Evolutionary conservation across 2,888 invertebrate species (phyloP), one percentile per base, ranked within the genome.

Genomic region (Rhagophthalmus giganteus): DNA sequence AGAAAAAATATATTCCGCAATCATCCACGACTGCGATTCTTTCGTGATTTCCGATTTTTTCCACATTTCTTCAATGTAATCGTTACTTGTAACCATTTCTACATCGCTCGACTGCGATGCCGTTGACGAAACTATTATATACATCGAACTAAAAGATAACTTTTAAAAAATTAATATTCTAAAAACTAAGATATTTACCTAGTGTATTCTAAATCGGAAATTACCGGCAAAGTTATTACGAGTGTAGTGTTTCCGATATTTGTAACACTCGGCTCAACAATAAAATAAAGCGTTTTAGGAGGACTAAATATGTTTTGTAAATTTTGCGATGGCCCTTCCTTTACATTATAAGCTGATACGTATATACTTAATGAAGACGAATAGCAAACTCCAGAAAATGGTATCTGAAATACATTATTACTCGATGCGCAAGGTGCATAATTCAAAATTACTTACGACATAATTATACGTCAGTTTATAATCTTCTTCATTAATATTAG

Each of bases 401-500:
- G 15, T 37, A 47, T 14, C 52, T 52, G 30, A 11, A 35, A 49
- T 20, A 5, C 20, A 20, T 5, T 20, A 20, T 20, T 20, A 7
- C 20, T 5, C 7, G 7, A n/a, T n/a, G n/a, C n/a, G n/a, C 20
- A 20, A 7, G 7, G 7, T 20, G 3, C 3, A 20, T 5, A 20
- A 5, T 20, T 20, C 7, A 5, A 20, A 20, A 5, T 20, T 27
- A 14, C 34, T 47, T 26, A 47, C 51, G 6, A 5, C 9, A 11
- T 47, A 33, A 2, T 6, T 38, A 28, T 62, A 62, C 1, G 42
- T 45, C 12, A 34, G 16, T 7, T 47, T 47, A 37, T 55, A 59
- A 2, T 38, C 49, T n/a, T 58, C 15, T 45, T 53, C 53, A 16
- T 11, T 46, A 9, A 51, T 32, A 14, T 28, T 12, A 41, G 14